Evolutionary conservation across 1,140 invertebrate species (phyloP), one percentile per base, ranked within the genome.

Genomic region (Drosophila teissieri): DNA sequence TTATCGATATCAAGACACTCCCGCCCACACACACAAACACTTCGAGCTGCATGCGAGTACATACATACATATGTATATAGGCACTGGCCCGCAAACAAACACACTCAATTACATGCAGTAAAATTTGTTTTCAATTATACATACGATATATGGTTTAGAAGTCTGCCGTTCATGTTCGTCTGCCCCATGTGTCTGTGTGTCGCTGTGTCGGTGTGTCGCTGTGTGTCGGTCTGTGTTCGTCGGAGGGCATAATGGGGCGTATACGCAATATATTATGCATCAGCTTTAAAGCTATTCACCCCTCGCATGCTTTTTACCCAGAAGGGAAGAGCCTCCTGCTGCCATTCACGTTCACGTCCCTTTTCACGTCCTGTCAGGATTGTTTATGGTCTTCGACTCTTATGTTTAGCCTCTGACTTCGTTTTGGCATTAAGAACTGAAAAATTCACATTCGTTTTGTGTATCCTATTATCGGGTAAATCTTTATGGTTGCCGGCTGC

Each of bases 101-200:
- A 74, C 60, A 65, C 77, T 80, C 78, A 78, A 86, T 86, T 85
- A 85, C 81, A 85, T 85, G 81, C 81, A 78, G 82, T 78, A 63
- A 85, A 85, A 85, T 85, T 85, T 85, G 81, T 85, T 85, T 85
- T 85, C 78, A 85, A 85, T 85, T 85, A 85, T 85, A 80, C 78
- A 78, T 80, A 73, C 80, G 70, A 72, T 83, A 51, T 63, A 73
- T 73, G 78, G 54, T 49, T 77, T 77, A 77, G 73, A 76, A 58
- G 73, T 75, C 72, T 75, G 52, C 58, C 70, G 60, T 44, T 36
- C 39, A 31, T 68, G 64, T 68, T 65, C 49, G 45, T 48, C 46
- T 27, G 45, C 37, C 45, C 14, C 55, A 24, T 42, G 14, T 44
- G 19, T 22, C 27, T 34, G 56, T 39, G 12, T 56, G 53, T 42